phyloP scores from a whole-genome alignment of 2,113 vertebrate genomes.

The Salvator merianae region DNA sequence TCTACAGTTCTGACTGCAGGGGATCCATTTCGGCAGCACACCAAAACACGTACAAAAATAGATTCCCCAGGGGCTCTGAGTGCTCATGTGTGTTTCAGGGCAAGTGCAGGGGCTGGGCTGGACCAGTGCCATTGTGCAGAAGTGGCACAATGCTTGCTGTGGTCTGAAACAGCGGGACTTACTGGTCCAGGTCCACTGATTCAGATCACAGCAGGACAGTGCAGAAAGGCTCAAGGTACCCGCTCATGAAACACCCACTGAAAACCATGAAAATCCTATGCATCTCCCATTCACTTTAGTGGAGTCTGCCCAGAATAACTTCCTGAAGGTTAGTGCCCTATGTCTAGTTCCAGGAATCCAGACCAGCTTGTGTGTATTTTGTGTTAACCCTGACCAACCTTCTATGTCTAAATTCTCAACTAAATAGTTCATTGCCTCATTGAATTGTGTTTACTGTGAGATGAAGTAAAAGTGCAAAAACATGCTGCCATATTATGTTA shows the following conservation, averaged over 20 bases:
- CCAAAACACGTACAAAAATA: too few species aligned
- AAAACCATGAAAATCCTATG: neutral
- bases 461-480: slow-evolving; percentile 35
- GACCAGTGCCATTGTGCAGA: neutral
- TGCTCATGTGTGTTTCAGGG: too few species aligned
- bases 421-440: neutral
- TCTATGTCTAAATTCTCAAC: neutral
- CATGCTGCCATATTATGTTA: slow-evolving; percentile 35
- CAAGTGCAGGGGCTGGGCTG: too few species aligned
- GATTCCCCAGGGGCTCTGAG: too few species aligned
- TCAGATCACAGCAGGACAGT: too few species aligned
- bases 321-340: neutral
- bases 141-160: neutral
- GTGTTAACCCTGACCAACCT: rapidly evolving
- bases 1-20: too few species aligned
- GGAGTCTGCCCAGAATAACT: neutral
- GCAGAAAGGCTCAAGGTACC: too few species aligned
- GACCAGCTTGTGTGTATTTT: neutral
- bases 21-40: too few species aligned
- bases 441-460: neutral
- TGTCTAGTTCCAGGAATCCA: neutral
- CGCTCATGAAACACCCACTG: too few species aligned
- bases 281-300: neutral
- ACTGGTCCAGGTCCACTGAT: too few species aligned
- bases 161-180: too few species aligned